Evolutionary conservation across 2,113 vertebrate species (phyloP).

Genomic region (Pterocles orientalis): DNA sequence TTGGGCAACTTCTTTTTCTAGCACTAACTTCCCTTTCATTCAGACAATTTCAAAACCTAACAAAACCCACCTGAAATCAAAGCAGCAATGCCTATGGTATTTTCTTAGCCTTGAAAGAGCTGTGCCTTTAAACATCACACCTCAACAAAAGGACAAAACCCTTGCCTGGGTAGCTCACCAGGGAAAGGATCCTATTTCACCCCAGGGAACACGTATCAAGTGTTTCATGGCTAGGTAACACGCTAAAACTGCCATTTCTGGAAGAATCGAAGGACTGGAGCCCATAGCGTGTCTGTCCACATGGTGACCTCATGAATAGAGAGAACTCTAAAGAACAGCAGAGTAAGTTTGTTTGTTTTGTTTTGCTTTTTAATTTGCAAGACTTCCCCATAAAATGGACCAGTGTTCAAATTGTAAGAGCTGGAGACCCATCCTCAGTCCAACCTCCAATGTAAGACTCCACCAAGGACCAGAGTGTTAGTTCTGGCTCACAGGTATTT

Average conservation of each 20-base stretch:
- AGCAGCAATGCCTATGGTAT: not conserved
- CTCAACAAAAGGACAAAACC: not conserved
- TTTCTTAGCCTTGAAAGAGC: not conserved
- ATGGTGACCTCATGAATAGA: not conserved
- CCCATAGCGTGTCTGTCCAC: not conserved
- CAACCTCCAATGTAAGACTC: not conserved
- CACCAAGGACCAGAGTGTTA: not conserved
- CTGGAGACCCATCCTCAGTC: not conserved
- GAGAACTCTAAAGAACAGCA: not conserved
- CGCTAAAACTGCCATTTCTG: not conserved
- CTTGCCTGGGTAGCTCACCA: not conserved
- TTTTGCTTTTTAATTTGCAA: not conserved
- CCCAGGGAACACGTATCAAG: not conserved
- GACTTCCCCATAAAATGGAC: not conserved
- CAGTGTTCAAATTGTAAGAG: not conserved
- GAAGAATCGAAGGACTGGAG: not conserved
- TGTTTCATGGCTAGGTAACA: not conserved
- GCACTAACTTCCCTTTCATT: not conserved
- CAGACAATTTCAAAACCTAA: not conserved
- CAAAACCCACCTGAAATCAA: not conserved
- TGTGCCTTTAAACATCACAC: not conserved
- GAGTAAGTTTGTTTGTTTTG: not conserved
- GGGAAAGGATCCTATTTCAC: not conserved
- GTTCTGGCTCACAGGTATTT: not conserved
- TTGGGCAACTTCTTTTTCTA: not conserved